These are phyloP conservation scores for Heteromormyrus szaboi DNA, from an alignment of 2,797 vertebrate genomes.

Conservation along the genomic window DNA sequence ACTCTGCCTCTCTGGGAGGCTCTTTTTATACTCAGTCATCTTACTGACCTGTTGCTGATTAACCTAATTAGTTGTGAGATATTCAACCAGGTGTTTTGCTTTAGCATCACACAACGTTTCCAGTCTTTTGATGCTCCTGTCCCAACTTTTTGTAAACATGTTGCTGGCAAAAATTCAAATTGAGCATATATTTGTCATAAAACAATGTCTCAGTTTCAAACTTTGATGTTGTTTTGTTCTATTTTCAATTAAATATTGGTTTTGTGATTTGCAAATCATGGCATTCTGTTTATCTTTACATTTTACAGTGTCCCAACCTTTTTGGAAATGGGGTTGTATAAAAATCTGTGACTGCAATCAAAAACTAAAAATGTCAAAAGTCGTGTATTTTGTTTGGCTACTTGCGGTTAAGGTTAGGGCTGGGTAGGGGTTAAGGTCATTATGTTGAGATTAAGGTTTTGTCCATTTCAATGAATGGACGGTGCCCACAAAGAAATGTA, in stretches of 20 bases:
- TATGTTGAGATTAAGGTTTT: not conserved
- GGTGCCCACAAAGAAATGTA: not conserved
- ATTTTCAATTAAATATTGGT: too few relatives aligned
- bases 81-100: too few relatives aligned
- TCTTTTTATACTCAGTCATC: too few relatives aligned
- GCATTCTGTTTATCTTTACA: too few relatives aligned
- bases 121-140: not conserved
- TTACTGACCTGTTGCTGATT: too few relatives aligned
- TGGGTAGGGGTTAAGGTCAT: not conserved
- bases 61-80: too few relatives aligned
- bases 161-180: not conserved
- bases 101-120: too few relatives aligned
- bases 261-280: too few relatives aligned
- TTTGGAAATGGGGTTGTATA: too few relatives aligned
- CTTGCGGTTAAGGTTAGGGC: not conserved
- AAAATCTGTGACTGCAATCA: not conserved
- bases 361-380: not conserved
- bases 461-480: not conserved
- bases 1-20: too few relatives aligned
- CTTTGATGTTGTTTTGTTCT: not conserved
- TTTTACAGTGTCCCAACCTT: too few relatives aligned
- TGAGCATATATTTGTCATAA: not conserved
- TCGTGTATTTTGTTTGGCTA: not conserved
- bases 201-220: not conserved
- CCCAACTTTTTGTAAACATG: not conserved